Base-by-base conservation (phyloP, 2,113 vertebrate species). In the Clupea harengus region DNA sequence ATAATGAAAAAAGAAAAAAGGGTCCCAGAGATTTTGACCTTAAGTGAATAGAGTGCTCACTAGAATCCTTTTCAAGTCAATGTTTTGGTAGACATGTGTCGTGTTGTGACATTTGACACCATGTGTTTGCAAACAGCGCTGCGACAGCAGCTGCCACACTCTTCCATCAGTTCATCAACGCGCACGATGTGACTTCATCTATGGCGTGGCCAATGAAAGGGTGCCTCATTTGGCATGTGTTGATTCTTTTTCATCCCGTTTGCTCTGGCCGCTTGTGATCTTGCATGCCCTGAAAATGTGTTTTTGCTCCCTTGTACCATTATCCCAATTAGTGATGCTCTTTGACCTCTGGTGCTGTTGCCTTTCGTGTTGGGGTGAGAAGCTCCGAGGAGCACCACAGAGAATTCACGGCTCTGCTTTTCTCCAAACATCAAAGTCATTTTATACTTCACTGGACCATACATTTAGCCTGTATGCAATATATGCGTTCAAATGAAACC, bases 311-410 rank as follows among this genome's bases (percentile, higher is more conserved):
- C 32, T 87, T 89, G 90, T 87, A 92, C 92, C 92, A 92, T 93
- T 91, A 93, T 86, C 90, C 88, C 91, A 91, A 93, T 93, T 92
- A 92, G 89, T 90, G 83, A 44, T 91, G 91, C 88, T 91, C 92
- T 94, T 87, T 93, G 91, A 93, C 92, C 87, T 85, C 80, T 84
- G 45, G 81, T 83, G 28, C 32, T 88, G 39, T 39, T 39, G 85
- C 75, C 81, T 86, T 85, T 50, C 85, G 83, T 49, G 28, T 64
- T 6, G 20, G 28, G 82, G 78, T 87, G 80, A 83, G 83, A 85
- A 84, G 78, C 85, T 80, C 45, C 50, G 81, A 80, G 83, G 85
- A 72, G 13, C 25, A 15, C 72, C 28, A 78, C 72, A 32, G 13
- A 39, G 72, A 32, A 39, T 39, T 39, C 72, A 78, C 28, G 13